phyloP scores from a whole-genome alignment of 2,797 vertebrate genomes.

The Mionectes olivaceus region DNA sequence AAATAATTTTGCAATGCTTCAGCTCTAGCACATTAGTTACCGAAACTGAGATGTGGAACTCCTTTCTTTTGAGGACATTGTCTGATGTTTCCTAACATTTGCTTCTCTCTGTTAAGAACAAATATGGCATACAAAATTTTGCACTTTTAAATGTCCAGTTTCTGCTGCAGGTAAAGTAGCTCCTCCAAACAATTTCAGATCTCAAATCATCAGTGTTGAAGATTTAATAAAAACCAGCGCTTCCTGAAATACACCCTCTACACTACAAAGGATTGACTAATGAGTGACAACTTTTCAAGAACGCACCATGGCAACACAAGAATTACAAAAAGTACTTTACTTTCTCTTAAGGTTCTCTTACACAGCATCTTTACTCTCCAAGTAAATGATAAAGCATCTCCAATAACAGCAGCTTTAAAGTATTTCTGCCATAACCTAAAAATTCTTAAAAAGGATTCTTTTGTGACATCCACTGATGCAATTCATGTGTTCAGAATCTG shows the following conservation, averaged over 20 bases:
- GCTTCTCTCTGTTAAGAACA: background rate
- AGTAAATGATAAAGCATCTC: background rate
- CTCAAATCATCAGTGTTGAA: background rate
- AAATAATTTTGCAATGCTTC: background rate
- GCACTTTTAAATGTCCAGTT: background rate
- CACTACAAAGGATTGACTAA: background rate
- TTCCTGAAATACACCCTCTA: background rate
- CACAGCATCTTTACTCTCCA: background rate
- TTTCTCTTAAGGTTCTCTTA: background rate
- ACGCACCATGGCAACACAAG: background rate
- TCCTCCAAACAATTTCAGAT: background rate
- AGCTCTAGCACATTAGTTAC: background rate
- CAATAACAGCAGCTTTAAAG: background rate
- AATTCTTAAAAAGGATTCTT: background rate
- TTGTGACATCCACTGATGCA: background rate
- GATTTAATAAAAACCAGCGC: background rate
- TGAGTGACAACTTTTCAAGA: background rate
- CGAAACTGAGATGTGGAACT: background rate
- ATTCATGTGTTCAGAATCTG: background rate
- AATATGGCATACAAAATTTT: background rate
- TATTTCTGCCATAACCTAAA: background rate
- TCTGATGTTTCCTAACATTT: background rate
- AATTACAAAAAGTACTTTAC: background rate
- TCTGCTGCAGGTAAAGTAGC: background rate
- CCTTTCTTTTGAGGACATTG: background rate